Evolutionary conservation across 1,140 invertebrate species (phyloP).

Genomic region (Anoplolepis gracilipes): DNA sequence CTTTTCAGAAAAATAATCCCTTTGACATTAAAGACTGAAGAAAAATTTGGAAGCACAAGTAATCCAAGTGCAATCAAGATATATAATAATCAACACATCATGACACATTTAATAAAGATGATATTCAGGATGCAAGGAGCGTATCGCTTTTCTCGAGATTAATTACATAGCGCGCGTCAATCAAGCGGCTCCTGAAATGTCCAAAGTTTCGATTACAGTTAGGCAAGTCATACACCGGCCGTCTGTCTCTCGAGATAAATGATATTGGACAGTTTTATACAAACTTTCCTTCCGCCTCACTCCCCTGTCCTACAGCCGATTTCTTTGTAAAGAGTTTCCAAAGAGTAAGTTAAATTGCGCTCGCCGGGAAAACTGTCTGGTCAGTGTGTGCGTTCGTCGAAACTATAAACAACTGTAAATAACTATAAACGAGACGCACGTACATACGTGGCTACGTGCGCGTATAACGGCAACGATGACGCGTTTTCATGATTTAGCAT

Average conservation of each 20-base stretch:
- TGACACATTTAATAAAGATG: slow-evolving; percentile 12
- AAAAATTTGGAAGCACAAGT: background rate
- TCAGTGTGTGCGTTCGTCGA: slow-evolving; percentile 13
- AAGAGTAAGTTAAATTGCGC: slow-evolving; percentile 56
- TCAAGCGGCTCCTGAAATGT: slow-evolving; percentile 27
- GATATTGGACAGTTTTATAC: slow-evolving; percentile 54
- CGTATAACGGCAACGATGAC: background rate
- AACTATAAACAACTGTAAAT: slow-evolving; percentile 56
- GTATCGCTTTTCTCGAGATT: slow-evolving; percentile 1
- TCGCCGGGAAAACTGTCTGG: slow-evolving; percentile 13
- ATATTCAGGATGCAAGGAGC: background rate
- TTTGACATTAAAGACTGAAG: background rate
- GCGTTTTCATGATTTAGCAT: slow-evolving; percentile 45
- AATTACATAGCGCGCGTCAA: slow-evolving; percentile 45
- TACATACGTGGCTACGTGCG: background rate
- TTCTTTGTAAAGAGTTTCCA: slow-evolving; percentile 36
- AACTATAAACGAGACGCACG: slow-evolving; percentile 29
- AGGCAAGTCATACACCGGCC: slow-evolving; percentile 38
- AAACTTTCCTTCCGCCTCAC: background rate
- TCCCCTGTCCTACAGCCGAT: background rate
- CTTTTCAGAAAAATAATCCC: background rate
- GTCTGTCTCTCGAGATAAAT: slow-evolving; percentile 51
- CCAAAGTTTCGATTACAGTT: slow-evolving; percentile 59
- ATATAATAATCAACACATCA: background rate
- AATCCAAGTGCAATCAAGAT: background rate